Evolutionary conservation across 1,140 invertebrate genomes (phyloP).

Genomic region (Holotrichia oblita): DNA sequence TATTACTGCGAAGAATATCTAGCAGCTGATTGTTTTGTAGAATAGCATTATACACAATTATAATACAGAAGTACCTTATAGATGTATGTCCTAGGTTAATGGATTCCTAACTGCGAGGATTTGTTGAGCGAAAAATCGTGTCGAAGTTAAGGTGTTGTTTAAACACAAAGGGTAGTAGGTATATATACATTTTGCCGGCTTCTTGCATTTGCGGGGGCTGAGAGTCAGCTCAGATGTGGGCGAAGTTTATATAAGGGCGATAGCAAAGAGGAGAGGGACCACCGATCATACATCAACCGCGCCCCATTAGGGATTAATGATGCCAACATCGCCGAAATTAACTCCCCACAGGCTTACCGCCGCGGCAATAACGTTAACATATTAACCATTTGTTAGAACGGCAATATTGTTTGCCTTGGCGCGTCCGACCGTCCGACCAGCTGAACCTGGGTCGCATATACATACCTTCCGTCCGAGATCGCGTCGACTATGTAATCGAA

Average conservation of each 20-base stretch:
- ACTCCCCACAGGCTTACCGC: slow-evolving; percentile 62
- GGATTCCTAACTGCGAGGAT: background rate
- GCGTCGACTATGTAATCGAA: background rate
- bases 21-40: too few relatives aligned
- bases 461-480: background rate
- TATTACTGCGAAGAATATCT: too few relatives aligned
- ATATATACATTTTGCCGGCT: background rate
- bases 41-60: too few relatives aligned
- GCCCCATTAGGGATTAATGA: slow-evolving; percentile 64
- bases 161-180: slow-evolving; percentile 9
- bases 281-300: slow-evolving; percentile 61
- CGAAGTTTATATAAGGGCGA: slow-evolving; percentile 25
- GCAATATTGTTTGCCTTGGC: slow-evolving; percentile 54
- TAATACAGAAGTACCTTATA: too few relatives aligned
- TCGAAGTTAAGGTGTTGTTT: slow-evolving; percentile 3
- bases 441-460: background rate
- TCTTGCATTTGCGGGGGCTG: background rate
- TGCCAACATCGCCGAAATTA: slow-evolving; percentile 62
- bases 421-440: background rate
- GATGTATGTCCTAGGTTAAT: background rate
- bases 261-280: slow-evolving; percentile 24
- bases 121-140: background rate
- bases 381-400: slow-evolving; percentile 63
- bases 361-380: slow-evolving; percentile 62
- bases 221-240: background rate